phyloP scores from a whole-genome alignment of 1,140 invertebrate genomes.

The Mercenaria mercenaria region DNA sequence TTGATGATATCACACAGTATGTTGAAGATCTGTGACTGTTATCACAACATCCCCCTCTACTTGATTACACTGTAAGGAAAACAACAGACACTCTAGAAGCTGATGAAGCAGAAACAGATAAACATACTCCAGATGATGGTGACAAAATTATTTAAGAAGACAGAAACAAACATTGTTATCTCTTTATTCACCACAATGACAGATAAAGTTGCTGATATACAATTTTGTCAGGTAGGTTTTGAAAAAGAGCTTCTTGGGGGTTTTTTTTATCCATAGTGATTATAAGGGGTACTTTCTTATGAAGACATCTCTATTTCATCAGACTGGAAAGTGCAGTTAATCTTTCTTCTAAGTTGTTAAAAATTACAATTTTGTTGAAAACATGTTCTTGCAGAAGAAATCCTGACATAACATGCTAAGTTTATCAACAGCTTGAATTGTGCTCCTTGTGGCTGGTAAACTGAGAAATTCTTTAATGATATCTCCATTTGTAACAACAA shows the following conservation, averaged over 20 bases:
- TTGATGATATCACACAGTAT: constrained; percentile 29
- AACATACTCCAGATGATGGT: neutral
- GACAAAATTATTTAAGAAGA: neutral
- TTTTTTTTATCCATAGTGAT: too few species aligned
- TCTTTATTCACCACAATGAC: neutral
- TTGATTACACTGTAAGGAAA: constrained; percentile 15
- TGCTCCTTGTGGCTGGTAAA: neutral
- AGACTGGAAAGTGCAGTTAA: constrained; percentile 1
- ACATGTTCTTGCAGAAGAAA: neutral
- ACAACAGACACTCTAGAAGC: neutral
- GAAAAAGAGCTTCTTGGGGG: too few species aligned
- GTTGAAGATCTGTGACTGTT: constrained; percentile 15
- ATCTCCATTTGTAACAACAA: constrained; percentile 5
- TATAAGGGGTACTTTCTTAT: too few species aligned
- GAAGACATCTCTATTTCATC: too few species aligned
- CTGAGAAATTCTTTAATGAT: neutral
- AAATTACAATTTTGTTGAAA: neutral
- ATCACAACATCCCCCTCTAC: neutral
- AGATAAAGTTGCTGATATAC: too few species aligned
- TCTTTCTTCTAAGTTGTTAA: neutral
- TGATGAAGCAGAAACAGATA: constrained; percentile 5
- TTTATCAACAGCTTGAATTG: neutral
- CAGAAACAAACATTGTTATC: neutral
- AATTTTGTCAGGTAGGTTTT: too few species aligned
- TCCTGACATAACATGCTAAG: neutral